phyloP scores from a whole-genome alignment of 2,888 invertebrate species.

The Agrilus cyanescens region DNA sequence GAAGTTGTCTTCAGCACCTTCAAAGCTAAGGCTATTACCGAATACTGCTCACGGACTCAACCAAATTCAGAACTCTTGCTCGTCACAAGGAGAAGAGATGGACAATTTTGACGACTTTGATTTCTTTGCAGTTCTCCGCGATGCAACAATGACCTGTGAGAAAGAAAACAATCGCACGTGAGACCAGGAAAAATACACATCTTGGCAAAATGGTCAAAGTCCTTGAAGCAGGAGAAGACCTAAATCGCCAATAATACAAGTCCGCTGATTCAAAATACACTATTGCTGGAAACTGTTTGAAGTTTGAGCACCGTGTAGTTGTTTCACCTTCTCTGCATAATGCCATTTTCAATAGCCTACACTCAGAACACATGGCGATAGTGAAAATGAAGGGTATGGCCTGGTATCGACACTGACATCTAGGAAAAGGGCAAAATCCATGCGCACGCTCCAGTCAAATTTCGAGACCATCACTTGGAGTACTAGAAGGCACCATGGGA shows the following conservation, averaged over 20 bases:
- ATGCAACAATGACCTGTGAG: conserved; percentile 8
- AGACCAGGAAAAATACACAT: conserved; percentile 4
- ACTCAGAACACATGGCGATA: conserved; percentile 20
- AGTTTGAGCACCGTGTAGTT: conserved; percentile 14
- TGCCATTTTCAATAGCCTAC: conserved; percentile 13
- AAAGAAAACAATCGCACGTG: conserved; percentile 1
- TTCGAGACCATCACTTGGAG: conserved; percentile 17
- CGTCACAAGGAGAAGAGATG: too few relatives aligned
- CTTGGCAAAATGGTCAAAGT: conserved; percentile 3
- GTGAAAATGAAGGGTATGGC: conserved; percentile 21
- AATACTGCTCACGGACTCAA: too few relatives aligned
- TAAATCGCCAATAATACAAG: too few relatives aligned
- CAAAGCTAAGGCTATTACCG: too few relatives aligned
- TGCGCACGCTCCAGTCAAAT: conserved; percentile 12
- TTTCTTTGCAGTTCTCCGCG: too few relatives aligned
- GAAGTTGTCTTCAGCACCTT: too few relatives aligned
- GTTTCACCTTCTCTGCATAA: conserved; percentile 12
- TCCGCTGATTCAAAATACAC: too few relatives aligned
- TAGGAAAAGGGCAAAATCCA: conserved; percentile 18
- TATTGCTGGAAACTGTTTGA: too few relatives aligned
- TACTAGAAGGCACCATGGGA: conserved; percentile 18
- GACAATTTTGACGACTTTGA: too few relatives aligned
- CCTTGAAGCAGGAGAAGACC: not conserved
- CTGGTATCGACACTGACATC: conserved; percentile 16
- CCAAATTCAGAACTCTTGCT: too few relatives aligned